Evolutionary conservation across 2,888 invertebrate genomes (phyloP).

Genomic region (Heliconius ismenius): DNA sequence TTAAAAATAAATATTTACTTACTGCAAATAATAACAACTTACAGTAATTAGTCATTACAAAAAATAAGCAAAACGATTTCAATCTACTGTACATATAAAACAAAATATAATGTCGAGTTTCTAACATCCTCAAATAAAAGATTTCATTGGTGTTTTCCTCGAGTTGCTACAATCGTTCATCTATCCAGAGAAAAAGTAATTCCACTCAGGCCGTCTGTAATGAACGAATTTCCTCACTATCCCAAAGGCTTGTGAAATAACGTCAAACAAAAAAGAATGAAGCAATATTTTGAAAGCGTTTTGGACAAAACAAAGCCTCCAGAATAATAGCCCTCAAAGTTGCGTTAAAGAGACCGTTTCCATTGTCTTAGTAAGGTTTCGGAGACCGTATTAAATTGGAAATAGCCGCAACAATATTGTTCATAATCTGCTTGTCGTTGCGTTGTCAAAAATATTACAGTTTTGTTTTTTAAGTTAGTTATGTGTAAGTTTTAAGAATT

Average conservation of each 20-base stretch:
- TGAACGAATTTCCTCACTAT: conserved; percentile 57
- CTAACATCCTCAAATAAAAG: neutral
- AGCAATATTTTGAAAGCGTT: conserved; percentile 64
- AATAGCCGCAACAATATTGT: neutral
- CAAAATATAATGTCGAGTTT: neutral
- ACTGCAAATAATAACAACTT: too few relatives aligned
- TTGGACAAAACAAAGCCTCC: conserved; percentile 66
- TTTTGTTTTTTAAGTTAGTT: neutral
- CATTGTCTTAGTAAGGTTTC: conserved; percentile 27
- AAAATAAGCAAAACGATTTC: neutral
- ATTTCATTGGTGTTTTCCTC: neutral
- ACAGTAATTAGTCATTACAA: neutral
- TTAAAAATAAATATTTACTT: too few relatives aligned
- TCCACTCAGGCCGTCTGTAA: conserved; percentile 35
- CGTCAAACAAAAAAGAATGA: conserved; percentile 64
- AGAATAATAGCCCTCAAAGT: conserved; percentile 66
- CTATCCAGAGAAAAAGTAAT: conserved; percentile 35
- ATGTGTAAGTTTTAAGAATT: neutral
- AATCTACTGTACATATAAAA: neutral
- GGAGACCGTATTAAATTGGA: conserved; percentile 16
- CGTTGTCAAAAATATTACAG: neutral
- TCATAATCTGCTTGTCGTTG: conserved; percentile 1
- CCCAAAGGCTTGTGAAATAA: conserved; percentile 48
- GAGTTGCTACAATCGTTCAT: conserved; percentile 27
- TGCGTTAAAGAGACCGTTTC: conserved; percentile 50